Base-by-base conservation (phyloP, 2,797 vertebrate genomes). In the Emys orbicularis region DNA sequence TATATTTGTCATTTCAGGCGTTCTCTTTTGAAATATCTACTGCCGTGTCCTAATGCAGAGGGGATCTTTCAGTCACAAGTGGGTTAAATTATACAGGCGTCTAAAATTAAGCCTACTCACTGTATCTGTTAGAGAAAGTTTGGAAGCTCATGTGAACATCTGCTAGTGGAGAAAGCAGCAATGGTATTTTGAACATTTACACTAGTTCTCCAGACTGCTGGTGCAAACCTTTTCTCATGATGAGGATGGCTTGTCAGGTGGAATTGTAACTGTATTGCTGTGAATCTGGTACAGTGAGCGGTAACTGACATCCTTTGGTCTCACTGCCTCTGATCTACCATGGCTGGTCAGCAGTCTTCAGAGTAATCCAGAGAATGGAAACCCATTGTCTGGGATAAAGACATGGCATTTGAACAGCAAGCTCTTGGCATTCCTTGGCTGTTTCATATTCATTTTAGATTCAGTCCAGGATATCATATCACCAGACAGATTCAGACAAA, bases 361-460 rank as follows among this genome's bases (percentile, higher is more conserved):
- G 8, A 87, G 72, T 8, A 9, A 9, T 11, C 50, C 15, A 18
- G 10, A 50, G 74, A 29, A 44, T 0, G 0, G 31, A 0, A 0
- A 18, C 59, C 34, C 5, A 19, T 29, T 65, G 6, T 27, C 49
- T 44, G 59, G 81, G 68, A 65, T 44, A 25, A 72, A 79, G 65
- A 81, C 53, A 82, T 83, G 84, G 54, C 89, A 80, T 1, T 16
- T 65, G 59, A 65, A 29, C 9, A 44, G 23, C 2, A 29, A 47
- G 29, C 6, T 15, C 29, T 27, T 27, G 18, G 31, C 49, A 23
- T 57, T 57, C 80, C 79, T 37, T 61, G 31, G 59, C 13, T 16
- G 34, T 34, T 61, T 61, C 59, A 34, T 34, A 34, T 61, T 34
- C 31, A 34, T 61, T 61, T 61, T 34, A 34, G 13, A 8, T 34